Conservation (phyloP, 1,140 invertebrate genomes). For the Lepidotrigona ventralis region DNA sequence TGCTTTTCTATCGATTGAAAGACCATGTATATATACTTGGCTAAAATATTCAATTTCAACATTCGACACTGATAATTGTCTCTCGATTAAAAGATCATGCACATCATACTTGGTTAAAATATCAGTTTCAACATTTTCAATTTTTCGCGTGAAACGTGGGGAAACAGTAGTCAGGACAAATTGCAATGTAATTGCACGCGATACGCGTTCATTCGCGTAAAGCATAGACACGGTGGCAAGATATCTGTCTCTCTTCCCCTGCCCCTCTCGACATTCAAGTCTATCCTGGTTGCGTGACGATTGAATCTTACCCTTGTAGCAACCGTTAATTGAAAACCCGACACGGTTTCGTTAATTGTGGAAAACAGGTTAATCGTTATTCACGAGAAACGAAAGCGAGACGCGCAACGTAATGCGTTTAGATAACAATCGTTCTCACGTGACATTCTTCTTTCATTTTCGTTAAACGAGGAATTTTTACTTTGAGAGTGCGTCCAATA, state of each 20-base stretch:
- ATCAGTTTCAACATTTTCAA: not conserved
- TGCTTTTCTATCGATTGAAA: not conserved
- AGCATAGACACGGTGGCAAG: conserved; percentile 23
- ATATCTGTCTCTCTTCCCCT: not conserved
- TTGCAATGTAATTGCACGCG: conserved; percentile 55
- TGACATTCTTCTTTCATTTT: not conserved
- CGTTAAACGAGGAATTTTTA: not conserved
- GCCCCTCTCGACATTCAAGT: conserved; percentile 29
- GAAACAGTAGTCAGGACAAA: conserved; percentile 52
- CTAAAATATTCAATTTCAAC: not conserved
- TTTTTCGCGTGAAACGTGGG: not conserved
- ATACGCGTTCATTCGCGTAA: conserved; percentile 45
- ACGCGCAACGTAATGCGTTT: not conserved
- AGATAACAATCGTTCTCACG: not conserved
- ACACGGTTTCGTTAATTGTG: conserved; percentile 37
- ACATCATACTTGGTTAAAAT: not conserved
- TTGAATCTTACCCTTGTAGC: conserved; percentile 44
- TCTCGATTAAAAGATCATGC: not conserved
- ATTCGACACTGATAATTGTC: not conserved
- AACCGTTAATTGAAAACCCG: conserved; percentile 55
- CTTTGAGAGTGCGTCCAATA: too few relatives aligned
- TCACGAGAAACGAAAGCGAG: conserved; percentile 2
- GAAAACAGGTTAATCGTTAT: conserved; percentile 56
- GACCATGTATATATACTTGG: not conserved
- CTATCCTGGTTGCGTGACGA: conserved; percentile 37